These are phyloP conservation scores for Lacerta bilineata DNA, from an alignment of 2,797 vertebrate species.

Conservation along the genomic window DNA sequence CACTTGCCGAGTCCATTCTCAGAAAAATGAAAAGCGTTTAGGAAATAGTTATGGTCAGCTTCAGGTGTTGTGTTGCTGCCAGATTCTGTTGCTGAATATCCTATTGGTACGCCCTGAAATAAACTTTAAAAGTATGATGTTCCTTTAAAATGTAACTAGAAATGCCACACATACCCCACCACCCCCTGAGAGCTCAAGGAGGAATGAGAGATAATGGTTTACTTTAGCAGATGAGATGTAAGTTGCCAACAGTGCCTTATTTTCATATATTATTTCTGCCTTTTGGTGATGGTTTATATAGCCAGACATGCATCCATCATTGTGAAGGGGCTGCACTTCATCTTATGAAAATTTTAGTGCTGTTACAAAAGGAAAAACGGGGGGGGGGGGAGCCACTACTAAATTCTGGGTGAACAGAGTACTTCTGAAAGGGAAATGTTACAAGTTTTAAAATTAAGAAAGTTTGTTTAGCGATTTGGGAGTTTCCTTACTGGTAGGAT, in stretches of 20 bases:
- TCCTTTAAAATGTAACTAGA: not conserved
- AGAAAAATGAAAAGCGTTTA: not conserved
- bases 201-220: not conserved
- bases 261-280: not conserved
- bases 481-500: constrained; percentile 14
- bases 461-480: not conserved
- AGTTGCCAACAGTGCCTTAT: not conserved
- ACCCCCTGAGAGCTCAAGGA: not conserved
- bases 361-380: not conserved
- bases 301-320: not conserved
- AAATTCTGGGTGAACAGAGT: not conserved
- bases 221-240: not conserved
- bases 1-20: not conserved
- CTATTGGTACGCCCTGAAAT: not conserved
- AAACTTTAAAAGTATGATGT: not conserved
- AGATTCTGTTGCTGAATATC: not conserved
- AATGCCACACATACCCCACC: not conserved
- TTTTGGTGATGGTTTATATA: not conserved
- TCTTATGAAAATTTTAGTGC: not conserved
- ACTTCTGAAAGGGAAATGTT: not conserved
- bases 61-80: not conserved
- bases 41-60: not conserved
- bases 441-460: not conserved
- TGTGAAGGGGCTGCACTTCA: not conserved
- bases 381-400: not conserved